Conservation (phyloP, 2,113 vertebrate genomes). For the Kryptolebias marmoratus region DNA sequence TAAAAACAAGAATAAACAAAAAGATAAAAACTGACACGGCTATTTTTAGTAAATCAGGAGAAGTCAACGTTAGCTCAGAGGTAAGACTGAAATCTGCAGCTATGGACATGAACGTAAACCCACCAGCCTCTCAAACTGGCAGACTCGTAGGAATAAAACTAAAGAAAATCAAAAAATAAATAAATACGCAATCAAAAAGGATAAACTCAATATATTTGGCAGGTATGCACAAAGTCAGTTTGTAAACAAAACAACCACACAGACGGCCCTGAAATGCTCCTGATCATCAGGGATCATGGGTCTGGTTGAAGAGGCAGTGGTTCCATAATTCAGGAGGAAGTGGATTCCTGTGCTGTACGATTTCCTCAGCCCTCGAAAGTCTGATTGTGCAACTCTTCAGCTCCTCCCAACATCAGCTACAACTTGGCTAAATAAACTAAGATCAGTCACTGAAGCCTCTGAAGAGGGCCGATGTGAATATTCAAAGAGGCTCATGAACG, state of each 20-base stretch:
- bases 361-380: conserved; percentile 23
- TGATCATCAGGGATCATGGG: conserved; percentile 30
- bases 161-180: conserved; percentile 52
- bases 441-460: conserved; percentile 21
- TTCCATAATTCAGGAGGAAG: conserved; percentile 25
- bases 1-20: conserved; percentile 22
- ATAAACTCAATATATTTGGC: conserved; percentile 76
- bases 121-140: conserved; percentile 34
- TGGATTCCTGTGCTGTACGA: conserved; percentile 35
- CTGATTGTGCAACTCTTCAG: conserved; percentile 10
- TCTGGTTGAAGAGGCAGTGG: conserved; percentile 40
- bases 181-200: conserved; percentile 71
- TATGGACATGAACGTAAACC: conserved; percentile 33
- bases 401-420: conserved; percentile 39
- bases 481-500: conserved; percentile 18
- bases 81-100: conserved; percentile 44
- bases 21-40: neutral
- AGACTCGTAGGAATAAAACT: conserved; percentile 34
- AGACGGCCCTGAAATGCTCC: conserved; percentile 6
- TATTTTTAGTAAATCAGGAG: neutral
- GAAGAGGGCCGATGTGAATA: conserved; percentile 41
- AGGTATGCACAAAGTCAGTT: conserved; percentile 68
- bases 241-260: conserved; percentile 65
- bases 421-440: conserved; percentile 45
- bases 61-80: conserved; percentile 43